Evolutionary conservation across 2,797 vertebrate species (phyloP).

Genomic region (Megalops cyprinoides): DNA sequence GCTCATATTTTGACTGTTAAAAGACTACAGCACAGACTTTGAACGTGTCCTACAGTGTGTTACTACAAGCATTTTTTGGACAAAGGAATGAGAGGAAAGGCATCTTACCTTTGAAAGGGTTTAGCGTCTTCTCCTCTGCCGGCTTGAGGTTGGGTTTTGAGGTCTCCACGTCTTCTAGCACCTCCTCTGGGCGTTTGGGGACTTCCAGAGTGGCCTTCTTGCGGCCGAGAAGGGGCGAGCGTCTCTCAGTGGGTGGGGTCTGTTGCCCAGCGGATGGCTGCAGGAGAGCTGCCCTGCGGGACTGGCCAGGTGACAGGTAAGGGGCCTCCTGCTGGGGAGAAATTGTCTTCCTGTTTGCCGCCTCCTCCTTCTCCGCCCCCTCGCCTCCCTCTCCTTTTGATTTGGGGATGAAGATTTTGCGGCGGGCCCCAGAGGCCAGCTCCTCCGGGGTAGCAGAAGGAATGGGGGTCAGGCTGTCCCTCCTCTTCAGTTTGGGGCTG

Average conservation of each 20-base stretch:
- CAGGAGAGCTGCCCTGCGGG: conserved; percentile 59
- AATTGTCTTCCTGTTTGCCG: conserved; percentile 37
- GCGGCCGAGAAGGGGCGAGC: conserved; percentile 72
- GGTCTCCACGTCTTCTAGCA: conserved; percentile 47
- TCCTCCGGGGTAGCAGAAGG: conserved; percentile 87
- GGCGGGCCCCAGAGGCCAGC: conserved; percentile 84
- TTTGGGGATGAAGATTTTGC: conserved; percentile 82
- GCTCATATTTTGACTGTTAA: no score
- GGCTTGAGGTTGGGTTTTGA: conserved; percentile 58
- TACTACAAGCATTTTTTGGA: background rate
- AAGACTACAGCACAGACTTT: no score
- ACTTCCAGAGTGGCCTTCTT: conserved; percentile 74
- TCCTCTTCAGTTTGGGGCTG: conserved; percentile 51
- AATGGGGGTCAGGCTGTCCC: conserved; percentile 58
- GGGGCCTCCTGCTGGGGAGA: conserved; percentile 54
- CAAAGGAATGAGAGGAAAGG: background rate
- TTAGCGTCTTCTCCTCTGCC: conserved; percentile 73
- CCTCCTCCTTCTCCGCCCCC: conserved; percentile 53
- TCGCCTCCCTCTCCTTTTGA: conserved; percentile 64
- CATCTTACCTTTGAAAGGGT: conserved; percentile 87
- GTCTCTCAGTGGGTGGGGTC: conserved; percentile 63
- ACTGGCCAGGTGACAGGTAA: conserved; percentile 65
- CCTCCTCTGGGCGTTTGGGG: conserved; percentile 66
- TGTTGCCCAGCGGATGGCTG: conserved; percentile 56
- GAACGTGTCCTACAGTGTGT: background rate